Percentiles rank a stretch among this genome's conserved stretches.
Evolutionary conservation across 1,140 invertebrate genomes (phyloP).

Genomic region (Dreissena rostriformis): DNA sequence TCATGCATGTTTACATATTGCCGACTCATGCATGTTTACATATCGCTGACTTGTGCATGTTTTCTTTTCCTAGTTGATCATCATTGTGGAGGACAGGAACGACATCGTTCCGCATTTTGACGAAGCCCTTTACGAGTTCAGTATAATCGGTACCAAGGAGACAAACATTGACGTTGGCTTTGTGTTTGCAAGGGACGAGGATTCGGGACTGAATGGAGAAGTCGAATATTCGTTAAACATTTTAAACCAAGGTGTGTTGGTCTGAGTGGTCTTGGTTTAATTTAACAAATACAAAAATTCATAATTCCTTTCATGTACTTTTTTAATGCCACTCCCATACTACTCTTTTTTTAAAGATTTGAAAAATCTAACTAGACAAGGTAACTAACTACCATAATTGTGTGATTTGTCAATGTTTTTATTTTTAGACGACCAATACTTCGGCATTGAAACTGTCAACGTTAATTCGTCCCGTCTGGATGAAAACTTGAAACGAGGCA

Average conservation of each 20-base stretch:
- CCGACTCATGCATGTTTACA: no score
- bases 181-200: slow-evolving; percentile 60
- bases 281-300: no score
- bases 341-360: no score
- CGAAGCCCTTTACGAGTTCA: slow-evolving; percentile 24
- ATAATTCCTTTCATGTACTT: no score
- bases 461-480: not conserved
- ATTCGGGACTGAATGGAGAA: slow-evolving; percentile 61
- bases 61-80: slow-evolving; percentile 9
- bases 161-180: slow-evolving; percentile 37
- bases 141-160: slow-evolving; percentile 29
- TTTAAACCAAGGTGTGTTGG: no score
- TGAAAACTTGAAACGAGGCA: not conserved
- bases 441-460: slow-evolving; percentile 23
- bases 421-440: slow-evolving; percentile 5
- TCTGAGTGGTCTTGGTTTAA: no score
- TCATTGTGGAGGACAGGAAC: slow-evolving; percentile 31
- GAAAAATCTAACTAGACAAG: no score
- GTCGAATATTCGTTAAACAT: slow-evolving; percentile 34
- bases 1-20: no score
- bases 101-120: slow-evolving; percentile 35
- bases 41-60: no score
- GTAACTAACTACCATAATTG: not conserved
- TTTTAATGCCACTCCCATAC: no score
- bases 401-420: not conserved